phyloP scores from a whole-genome alignment of 2,113 vertebrate genomes.

The Orientallactaga bullata region DNA sequence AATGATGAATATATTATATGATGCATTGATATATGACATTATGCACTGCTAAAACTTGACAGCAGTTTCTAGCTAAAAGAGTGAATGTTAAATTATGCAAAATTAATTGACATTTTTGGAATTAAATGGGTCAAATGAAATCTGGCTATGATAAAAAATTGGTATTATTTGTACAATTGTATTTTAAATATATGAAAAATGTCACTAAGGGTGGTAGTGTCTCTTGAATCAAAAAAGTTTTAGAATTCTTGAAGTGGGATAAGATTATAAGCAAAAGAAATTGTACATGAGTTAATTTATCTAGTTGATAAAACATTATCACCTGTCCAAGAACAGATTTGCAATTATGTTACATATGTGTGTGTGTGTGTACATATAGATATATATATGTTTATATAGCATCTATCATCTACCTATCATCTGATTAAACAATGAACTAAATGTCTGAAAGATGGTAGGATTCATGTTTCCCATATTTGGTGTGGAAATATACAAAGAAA shows the following conservation, averaged over 20 bases:
- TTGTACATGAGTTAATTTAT: neutral
- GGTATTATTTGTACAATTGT: neutral
- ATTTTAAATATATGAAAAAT: neutral
- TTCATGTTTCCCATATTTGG: neutral
- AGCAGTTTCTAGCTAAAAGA: no score
- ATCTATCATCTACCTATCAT: no score
- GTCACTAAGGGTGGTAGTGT: neutral
- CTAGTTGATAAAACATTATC: neutral
- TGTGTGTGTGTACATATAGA: no score
- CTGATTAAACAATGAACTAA: neutral
- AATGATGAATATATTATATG: no score
- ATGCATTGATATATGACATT: no score
- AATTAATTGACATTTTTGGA: no score
- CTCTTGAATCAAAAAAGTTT: neutral
- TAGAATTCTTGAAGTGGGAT: neutral
- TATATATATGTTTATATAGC: no score
- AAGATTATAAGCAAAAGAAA: neutral
- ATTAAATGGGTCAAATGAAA: neutral
- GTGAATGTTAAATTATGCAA: no score
- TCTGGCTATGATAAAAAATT: neutral
- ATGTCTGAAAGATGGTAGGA: no score
- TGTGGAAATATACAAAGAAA: no score
- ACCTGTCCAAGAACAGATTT: neutral
- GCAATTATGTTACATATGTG: no score
- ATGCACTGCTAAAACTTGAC: no score